A percentile compares a stretch with the other conserved stretches of the same genome.
phyloP scores from a whole-genome alignment of 1,140 invertebrate genomes.

The Saccostrea glomerata region DNA sequence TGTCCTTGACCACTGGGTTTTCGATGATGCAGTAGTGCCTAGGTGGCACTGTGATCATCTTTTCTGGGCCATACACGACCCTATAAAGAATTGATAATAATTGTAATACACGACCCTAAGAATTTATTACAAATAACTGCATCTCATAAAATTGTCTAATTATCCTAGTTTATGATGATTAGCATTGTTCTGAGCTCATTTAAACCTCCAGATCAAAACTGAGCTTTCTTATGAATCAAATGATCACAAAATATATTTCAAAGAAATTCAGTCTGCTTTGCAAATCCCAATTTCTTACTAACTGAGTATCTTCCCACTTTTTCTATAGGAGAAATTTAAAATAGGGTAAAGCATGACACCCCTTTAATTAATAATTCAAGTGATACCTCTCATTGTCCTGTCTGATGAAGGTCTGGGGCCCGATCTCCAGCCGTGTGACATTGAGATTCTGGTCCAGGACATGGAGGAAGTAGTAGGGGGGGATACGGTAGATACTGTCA shows the following conservation, averaged over 20 bases:
- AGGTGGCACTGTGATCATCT: slow-evolving; percentile 81
- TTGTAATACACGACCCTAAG: too few relatives aligned
- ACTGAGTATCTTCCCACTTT: too few relatives aligned
- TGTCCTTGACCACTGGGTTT: slow-evolving; percentile 79
- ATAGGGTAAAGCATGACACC: background rate
- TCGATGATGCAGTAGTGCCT: slow-evolving; percentile 80
- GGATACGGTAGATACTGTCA: slow-evolving; percentile 77
- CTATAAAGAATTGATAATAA: slow-evolving; percentile 57
- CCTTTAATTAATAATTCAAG: background rate
- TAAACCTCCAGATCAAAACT: too few relatives aligned
- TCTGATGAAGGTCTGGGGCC: slow-evolving; percentile 81
- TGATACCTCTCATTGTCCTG: slow-evolving; percentile 81
- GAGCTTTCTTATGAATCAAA: too few relatives aligned
- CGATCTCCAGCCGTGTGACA: slow-evolving; percentile 80
- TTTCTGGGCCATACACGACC: slow-evolving; percentile 78
- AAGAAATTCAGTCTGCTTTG: too few relatives aligned
- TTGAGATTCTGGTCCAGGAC: slow-evolving; percentile 81
- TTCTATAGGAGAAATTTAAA: too few relatives aligned
- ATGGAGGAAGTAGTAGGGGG: slow-evolving; percentile 81
- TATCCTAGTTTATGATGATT: too few relatives aligned
- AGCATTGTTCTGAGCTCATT: too few relatives aligned
- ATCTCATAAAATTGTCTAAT: too few relatives aligned
- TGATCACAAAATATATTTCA: too few relatives aligned
- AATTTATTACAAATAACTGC: too few relatives aligned
- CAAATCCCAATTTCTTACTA: too few relatives aligned